phyloP scores from a whole-genome alignment of 1,140 invertebrate species.

The Manduca sexta region DNA sequence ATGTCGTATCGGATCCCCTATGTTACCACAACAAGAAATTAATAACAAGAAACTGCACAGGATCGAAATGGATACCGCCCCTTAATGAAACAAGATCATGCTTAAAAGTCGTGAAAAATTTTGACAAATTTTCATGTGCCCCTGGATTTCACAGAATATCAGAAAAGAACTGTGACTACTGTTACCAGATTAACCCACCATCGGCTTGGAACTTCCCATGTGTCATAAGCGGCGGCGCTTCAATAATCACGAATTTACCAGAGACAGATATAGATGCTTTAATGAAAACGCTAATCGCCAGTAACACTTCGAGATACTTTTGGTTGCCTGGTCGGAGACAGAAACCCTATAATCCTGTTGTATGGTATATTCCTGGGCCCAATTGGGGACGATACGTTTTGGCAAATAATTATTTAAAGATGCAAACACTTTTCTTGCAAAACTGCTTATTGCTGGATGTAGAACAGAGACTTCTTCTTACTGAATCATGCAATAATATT shows the following conservation, averaged over 20 bases:
- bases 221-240: constrained; percentile 45
- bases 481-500: constrained; percentile 31
- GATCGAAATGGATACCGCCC: constrained; percentile 31
- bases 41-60: constrained; percentile 43
- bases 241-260: constrained; percentile 42
- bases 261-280: constrained; percentile 31
- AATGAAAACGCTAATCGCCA: constrained; percentile 28
- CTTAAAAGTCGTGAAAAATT: constrained; percentile 30
- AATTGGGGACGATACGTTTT: constrained; percentile 43
- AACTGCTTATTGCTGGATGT: constrained; percentile 49
- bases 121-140: constrained; percentile 37
- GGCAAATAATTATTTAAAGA: constrained; percentile 21
- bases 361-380: constrained; percentile 50
- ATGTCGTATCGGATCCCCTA: constrained; percentile 36
- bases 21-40: constrained; percentile 36
- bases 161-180: constrained; percentile 36
- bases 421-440: constrained; percentile 26
- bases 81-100: constrained; percentile 27
- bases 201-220: constrained; percentile 48
- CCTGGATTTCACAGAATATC: constrained; percentile 44
- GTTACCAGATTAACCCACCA: constrained; percentile 37
- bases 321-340: constrained; percentile 48
- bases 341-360: constrained; percentile 39
- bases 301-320: constrained; percentile 37
- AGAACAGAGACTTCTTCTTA: constrained; percentile 24